Evolutionary conservation across 1,140 invertebrate genomes (phyloP).

Genomic region (Drosophila guanche): DNA sequence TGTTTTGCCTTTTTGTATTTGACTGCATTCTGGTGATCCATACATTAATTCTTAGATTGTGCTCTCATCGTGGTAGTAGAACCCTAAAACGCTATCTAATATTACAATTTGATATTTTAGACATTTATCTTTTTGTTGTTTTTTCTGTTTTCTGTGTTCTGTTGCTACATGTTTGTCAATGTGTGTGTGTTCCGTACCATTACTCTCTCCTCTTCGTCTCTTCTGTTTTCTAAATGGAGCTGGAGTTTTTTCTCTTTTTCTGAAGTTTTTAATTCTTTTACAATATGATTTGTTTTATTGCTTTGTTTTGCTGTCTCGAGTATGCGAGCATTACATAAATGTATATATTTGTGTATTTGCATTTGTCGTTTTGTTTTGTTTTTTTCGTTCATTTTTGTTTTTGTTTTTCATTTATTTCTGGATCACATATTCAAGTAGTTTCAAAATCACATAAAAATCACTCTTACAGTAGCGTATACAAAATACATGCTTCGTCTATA

Average conservation of each 20-base stretch:
- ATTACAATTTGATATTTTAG: slow-evolving; percentile 69
- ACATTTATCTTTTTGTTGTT: slow-evolving; percentile 55
- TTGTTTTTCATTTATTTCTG: slow-evolving; percentile 63
- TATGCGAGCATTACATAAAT: slow-evolving; percentile 49
- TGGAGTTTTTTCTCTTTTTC: slow-evolving; percentile 24
- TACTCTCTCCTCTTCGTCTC: slow-evolving; percentile 3
- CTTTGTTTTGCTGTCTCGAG: slow-evolving; percentile 53
- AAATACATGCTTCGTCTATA: slow-evolving; percentile 70
- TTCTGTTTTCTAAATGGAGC: slow-evolving; percentile 72
- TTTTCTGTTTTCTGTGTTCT: slow-evolving; percentile 24
- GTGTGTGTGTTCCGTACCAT: slow-evolving; percentile 23
- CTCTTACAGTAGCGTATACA: slow-evolving; percentile 82
- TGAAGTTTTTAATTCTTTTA: slow-evolving; percentile 50
- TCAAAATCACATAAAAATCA: slow-evolving; percentile 83
- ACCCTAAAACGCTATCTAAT: slow-evolving; percentile 61
- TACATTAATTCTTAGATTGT: slow-evolving; percentile 11
- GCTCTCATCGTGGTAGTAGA: slow-evolving; percentile 20
- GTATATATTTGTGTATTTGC: slow-evolving; percentile 55
- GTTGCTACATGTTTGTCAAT: slow-evolving; percentile 31
- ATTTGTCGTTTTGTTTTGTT: slow-evolving; percentile 37
- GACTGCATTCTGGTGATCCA: slow-evolving; percentile 16
- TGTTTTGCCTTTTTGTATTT: slow-evolving; percentile 45
- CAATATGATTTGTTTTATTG: slow-evolving; percentile 54
- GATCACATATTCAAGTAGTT: slow-evolving; percentile 82
- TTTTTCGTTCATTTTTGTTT: slow-evolving; percentile 12